These are phyloP conservation scores for Halcyon leucocephala DNA, from an alignment of 2,797 vertebrate species.

Conservation along the genomic window DNA sequence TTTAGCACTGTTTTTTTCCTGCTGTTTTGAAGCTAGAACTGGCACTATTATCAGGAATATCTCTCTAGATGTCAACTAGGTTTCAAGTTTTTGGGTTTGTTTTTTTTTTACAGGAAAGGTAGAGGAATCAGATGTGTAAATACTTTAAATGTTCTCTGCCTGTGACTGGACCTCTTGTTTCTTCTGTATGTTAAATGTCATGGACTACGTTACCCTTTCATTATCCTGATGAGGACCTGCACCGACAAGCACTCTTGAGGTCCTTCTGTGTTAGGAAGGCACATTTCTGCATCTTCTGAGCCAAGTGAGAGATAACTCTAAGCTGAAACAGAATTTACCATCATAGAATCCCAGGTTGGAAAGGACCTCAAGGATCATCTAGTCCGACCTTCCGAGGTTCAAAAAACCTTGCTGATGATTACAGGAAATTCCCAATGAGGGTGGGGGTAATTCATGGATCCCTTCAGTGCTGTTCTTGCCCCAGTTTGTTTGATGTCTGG, in stretches of 20 bases:
- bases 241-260: not conserved
- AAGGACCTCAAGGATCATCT: too few relatives aligned
- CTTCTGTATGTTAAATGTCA: rapidly evolving
- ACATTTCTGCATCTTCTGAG: not conserved
- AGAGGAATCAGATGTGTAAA: not conserved
- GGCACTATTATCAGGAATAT: not conserved
- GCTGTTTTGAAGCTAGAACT: not conserved
- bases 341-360: too few relatives aligned
- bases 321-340: not conserved
- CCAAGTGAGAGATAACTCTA: rapidly evolving
- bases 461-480: not conserved
- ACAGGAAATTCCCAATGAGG: rapidly evolving
- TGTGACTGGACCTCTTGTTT: not conserved
- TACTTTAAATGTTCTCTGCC: rapidly evolving
- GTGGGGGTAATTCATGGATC: not conserved
- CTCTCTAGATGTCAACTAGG: not conserved
- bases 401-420: not conserved
- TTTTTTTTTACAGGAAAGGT: not conserved
- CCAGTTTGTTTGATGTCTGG: not conserved
- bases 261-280: not conserved
- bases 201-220: rapidly evolving
- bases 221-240: not conserved
- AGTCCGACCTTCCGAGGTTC: too few relatives aligned
- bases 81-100: not conserved
- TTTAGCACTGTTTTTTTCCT: not conserved